Evolutionary conservation across 1,140 invertebrate species (phyloP), one percentile per base, ranked within the genome.

Genomic region (Drosophila kikkawai): DNA sequence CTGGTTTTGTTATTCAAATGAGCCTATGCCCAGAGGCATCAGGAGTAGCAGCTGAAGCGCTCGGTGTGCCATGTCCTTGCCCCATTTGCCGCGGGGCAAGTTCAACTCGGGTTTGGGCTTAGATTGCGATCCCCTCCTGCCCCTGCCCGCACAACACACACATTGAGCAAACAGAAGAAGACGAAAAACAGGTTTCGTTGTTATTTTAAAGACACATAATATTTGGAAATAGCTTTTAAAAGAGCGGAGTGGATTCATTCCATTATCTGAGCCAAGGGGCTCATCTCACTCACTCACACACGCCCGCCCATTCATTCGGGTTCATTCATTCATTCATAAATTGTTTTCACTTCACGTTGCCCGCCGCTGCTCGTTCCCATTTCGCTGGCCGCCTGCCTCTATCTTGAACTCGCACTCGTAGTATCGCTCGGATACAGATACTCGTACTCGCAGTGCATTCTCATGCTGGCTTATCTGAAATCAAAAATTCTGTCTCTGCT

Each of bases 41-140:
- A 9, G 34, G 34, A 58, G 71, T 63, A 45, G 79, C 80, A 88
- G 84, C 74, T 81, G 84, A 74, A 79, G n/a, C 56, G 47, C 60
- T 59, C 51, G 15, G 37, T 29, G 36, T 45, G 42, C 13, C 36
- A 59, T 83, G 80, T 88, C 85, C 84, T 90, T 88, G 84, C 82
- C 84, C 84, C 80, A 88, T 75, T 88, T 90, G 84, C 85, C 85
- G 80, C 84, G 37, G 68, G 77, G 70, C 83, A 82, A 87, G 75
- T 79, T 79, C 75, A 82, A 60, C 80, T 42, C 66, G 48, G 64
- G 39, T 56, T 56, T 67, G 44, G 39, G 64, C 48, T 70, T 55
- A 44, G 44, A 50, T 29, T 34, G 19, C 13, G 36, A 22, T 22
- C 29, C 26, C 60, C 26, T 47, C 37, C 29, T 17, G 26, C 9